phyloP scores from a whole-genome alignment of 2,888 invertebrate species.

The Hirtodrosophila duncani region DNA sequence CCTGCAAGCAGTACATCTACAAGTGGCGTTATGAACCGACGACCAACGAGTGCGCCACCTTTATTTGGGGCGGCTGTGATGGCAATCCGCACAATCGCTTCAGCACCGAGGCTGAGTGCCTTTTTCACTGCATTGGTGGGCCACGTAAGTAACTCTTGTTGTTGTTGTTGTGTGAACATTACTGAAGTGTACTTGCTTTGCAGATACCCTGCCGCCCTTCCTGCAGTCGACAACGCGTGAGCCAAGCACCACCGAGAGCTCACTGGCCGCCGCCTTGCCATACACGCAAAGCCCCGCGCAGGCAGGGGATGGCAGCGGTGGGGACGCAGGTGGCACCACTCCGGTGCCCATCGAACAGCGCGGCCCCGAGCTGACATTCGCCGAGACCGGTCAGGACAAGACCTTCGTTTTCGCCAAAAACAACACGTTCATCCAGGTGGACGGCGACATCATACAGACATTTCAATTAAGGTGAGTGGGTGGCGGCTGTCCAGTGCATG shows the following conservation, averaged over 20 bases:
- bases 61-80: constrained; percentile 85
- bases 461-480: constrained; percentile 89
- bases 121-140: constrained; percentile 82
- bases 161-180: constrained; percentile 7
- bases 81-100: constrained; percentile 84
- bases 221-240: constrained; percentile 79
- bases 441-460: constrained; percentile 92
- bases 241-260: constrained; percentile 79
- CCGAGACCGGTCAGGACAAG: constrained; percentile 89
- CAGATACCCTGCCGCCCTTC: constrained; percentile 81
- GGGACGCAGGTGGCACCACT: constrained; percentile 75
- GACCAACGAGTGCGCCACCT: constrained; percentile 81
- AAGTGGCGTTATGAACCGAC: constrained; percentile 84
- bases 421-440: constrained; percentile 93
- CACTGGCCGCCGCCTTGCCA: constrained; percentile 46
- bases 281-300: constrained; percentile 66
- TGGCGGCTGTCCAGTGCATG: not conserved
- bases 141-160: constrained; percentile 78
- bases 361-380: constrained; percentile 89
- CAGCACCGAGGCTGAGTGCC: constrained; percentile 83
- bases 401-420: constrained; percentile 96
- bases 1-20: constrained; percentile 82
- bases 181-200: not conserved
- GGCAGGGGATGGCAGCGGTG: constrained; percentile 36
- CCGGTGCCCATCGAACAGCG: constrained; percentile 86